These are phyloP conservation scores for Conomelus anceps DNA, from an alignment of 2,888 invertebrate genomes.

Conservation along the genomic window DNA sequence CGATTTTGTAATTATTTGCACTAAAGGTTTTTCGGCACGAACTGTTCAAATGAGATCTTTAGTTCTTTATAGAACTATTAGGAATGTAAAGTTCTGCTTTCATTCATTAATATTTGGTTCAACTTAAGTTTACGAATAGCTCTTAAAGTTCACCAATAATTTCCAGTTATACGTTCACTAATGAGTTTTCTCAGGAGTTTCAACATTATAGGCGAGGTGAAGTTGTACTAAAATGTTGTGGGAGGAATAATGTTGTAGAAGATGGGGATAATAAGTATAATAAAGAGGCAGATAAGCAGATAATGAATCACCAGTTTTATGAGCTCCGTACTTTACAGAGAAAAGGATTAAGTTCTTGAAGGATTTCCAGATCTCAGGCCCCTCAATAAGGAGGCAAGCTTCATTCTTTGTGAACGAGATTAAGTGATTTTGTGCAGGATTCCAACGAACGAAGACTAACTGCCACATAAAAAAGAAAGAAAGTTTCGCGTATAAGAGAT, in stretches of 20 bases:
- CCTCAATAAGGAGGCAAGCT: neutral
- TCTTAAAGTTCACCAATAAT: neutral
- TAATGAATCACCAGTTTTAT: neutral
- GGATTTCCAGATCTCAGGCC: neutral
- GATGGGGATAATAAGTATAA: neutral
- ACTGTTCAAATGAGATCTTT: no score
- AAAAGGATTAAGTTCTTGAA: neutral
- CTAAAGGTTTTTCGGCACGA: no score
- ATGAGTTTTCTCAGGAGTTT: neutral
- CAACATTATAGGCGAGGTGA: neutral
- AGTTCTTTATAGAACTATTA: no score
- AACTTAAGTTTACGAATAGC: neutral
- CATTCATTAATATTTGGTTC: no score
- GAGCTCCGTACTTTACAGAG: neutral
- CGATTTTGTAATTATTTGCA: no score
- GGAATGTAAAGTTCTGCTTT: no score
- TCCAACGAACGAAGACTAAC: neutral
- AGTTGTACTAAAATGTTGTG: neutral
- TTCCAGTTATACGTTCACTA: neutral
- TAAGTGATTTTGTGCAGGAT: neutral
- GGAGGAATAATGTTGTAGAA: neutral
- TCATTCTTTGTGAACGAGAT: neutral
- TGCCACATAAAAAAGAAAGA: neutral
- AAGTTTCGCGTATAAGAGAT: neutral
- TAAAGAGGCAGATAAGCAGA: neutral